These are phyloP conservation scores for Trididemnum clinides DNA, from an alignment of 23 tunicate genomes.

Conservation along the genomic window DNA sequence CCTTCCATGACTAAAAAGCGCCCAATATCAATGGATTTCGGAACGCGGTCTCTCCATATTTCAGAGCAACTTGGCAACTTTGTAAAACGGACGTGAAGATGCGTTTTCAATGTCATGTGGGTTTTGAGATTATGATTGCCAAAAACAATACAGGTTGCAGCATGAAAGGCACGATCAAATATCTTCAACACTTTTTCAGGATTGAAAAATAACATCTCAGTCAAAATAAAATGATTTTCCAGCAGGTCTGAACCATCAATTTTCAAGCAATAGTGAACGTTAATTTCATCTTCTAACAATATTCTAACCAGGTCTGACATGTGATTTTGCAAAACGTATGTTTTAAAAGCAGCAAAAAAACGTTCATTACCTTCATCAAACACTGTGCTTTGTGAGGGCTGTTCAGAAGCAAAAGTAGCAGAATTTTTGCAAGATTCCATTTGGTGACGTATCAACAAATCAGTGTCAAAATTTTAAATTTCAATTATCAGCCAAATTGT, in stretches of 20 bases:
- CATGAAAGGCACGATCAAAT: constrained; percentile 40
- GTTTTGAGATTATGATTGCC: constrained; percentile 33
- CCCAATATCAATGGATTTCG: constrained; percentile 85
- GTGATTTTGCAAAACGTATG: constrained; percentile 45
- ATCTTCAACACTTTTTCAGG: constrained; percentile 51
- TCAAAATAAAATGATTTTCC: constrained; percentile 38
- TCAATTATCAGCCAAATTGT: too few species aligned
- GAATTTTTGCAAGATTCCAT: too few species aligned
- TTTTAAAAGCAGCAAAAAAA: constrained; percentile 24
- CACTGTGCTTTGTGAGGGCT: neutral
- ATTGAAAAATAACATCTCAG: constrained; percentile 55
- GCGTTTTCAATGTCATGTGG: constrained; percentile 67
- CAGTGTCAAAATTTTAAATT: too few species aligned
- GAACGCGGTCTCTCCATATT: constrained; percentile 84
- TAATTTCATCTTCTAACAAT: constrained; percentile 68
- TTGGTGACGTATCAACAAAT: too few species aligned
- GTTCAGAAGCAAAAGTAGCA: too few species aligned
- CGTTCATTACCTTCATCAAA: neutral
- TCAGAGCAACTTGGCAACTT: constrained; percentile 81
- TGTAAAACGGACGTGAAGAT: constrained; percentile 62
- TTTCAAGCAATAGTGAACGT: constrained; percentile 66
- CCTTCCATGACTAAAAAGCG: constrained; percentile 77
- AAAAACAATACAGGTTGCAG: constrained; percentile 27
- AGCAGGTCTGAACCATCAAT: constrained; percentile 68
- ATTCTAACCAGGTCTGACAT: constrained; percentile 63